Evolutionary conservation across 92 coral and sea anemone species (phyloP).

Genomic region (Heteractis magnifica): DNA sequence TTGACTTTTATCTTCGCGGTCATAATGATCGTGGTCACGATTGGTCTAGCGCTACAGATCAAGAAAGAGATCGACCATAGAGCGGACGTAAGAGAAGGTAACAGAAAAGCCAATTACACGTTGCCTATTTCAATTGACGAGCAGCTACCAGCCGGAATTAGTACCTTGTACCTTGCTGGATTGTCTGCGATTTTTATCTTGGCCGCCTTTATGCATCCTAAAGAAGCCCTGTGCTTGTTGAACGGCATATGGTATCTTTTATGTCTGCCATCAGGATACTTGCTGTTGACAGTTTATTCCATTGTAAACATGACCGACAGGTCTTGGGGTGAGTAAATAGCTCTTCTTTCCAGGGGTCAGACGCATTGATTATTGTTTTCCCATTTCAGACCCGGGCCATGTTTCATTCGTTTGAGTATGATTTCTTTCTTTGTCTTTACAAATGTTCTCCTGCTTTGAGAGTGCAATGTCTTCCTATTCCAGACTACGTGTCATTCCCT

Average conservation of each 20-base stretch:
- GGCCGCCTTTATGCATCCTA: slow-evolving; percentile 75
- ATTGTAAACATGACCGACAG: slow-evolving; percentile 90
- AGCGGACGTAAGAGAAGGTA: background rate
- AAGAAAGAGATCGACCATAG: slow-evolving; percentile 11
- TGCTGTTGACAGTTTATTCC: slow-evolving; percentile 77
- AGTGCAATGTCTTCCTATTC: too few relatives aligned
- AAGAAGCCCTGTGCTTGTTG: slow-evolving; percentile 66
- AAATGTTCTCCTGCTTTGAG: too few relatives aligned
- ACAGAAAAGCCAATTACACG: background rate
- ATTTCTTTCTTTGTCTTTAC: too few relatives aligned
- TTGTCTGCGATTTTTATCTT: slow-evolving; percentile 51
- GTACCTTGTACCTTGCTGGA: slow-evolving; percentile 72
- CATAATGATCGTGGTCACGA: slow-evolving; percentile 70
- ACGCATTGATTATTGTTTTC: too few relatives aligned
- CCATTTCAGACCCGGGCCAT: too few relatives aligned
- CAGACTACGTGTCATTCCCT: too few relatives aligned
- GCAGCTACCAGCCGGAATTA: slow-evolving; percentile 57
- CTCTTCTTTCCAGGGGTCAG: too few relatives aligned
- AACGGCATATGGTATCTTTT: slow-evolving; percentile 86
- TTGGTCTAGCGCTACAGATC: slow-evolving; percentile 74
- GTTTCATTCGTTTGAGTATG: too few relatives aligned
- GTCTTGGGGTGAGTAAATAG: slow-evolving; percentile 83
- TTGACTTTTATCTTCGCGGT: slow-evolving; percentile 76
- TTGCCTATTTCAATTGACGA: background rate
- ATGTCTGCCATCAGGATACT: slow-evolving; percentile 92